Conservation (phyloP, 2,888 invertebrate species). For the Baccha elongata region DNA sequence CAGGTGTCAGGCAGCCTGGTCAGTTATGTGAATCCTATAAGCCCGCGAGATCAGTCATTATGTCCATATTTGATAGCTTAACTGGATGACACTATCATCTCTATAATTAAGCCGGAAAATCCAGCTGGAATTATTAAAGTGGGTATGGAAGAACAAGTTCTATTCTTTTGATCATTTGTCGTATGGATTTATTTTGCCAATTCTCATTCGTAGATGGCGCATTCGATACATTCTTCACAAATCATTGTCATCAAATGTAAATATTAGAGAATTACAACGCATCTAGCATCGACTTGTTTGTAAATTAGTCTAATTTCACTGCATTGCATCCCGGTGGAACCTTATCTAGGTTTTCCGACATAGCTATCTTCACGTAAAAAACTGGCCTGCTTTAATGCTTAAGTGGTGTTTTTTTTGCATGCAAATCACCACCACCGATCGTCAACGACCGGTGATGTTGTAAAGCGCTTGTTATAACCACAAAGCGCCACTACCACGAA, state of each 20-base stretch:
- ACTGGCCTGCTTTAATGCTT: slow-evolving; percentile 30
- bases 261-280: slow-evolving; percentile 63
- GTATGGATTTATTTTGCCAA: neutral
- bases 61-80: slow-evolving; percentile 51
- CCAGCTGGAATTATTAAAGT: neutral
- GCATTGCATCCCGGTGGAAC: slow-evolving; percentile 49
- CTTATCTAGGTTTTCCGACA: slow-evolving; percentile 40
- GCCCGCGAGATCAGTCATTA: slow-evolving; percentile 48
- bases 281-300: slow-evolving; percentile 37
- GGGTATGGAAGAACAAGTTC: neutral
- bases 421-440: slow-evolving; percentile 60
- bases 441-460: slow-evolving; percentile 48
- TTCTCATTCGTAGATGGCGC: slow-evolving; percentile 21
- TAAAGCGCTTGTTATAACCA: slow-evolving; percentile 60
- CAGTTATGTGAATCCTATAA: slow-evolving; percentile 48
- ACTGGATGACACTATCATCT: slow-evolving; percentile 45
- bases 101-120: slow-evolving; percentile 40
- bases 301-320: slow-evolving; percentile 59
- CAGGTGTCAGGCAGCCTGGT: slow-evolving; percentile 44
- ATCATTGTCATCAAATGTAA: slow-evolving; percentile 62
- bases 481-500: slow-evolving; percentile 56
- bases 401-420: slow-evolving; percentile 61
- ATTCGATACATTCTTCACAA: slow-evolving; percentile 1
- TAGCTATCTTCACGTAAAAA: slow-evolving; percentile 19
- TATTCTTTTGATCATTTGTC: slow-evolving; percentile 1